These are phyloP conservation scores for Rallus limicola DNA, from an alignment of 2,113 vertebrate genomes.

Conservation along the genomic window DNA sequence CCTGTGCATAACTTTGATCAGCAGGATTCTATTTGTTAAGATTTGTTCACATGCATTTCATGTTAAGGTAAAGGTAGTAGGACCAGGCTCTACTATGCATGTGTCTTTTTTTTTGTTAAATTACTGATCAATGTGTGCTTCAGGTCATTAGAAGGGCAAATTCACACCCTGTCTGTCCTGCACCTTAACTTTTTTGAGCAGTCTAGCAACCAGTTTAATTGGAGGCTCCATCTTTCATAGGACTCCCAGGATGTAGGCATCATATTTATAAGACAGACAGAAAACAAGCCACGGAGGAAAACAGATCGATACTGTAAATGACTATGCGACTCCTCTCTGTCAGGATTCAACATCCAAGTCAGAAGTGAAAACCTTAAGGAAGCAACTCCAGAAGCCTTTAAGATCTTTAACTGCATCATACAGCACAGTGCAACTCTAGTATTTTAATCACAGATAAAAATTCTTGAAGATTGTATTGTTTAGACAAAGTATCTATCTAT, in stretches of 20 bases:
- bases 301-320: background rate
- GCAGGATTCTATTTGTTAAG: background rate
- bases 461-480: background rate
- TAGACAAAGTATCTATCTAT: background rate
- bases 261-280: background rate
- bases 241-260: background rate
- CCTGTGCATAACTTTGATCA: background rate
- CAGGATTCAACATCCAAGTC: conserved; percentile 23
- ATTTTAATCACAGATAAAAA: conserved; percentile 14
- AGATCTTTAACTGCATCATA: conserved; percentile 41
- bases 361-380: conserved; percentile 17
- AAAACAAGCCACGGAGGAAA: background rate
- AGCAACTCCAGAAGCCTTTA: conserved; percentile 44
- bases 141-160: background rate
- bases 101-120: background rate
- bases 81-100: background rate
- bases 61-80: background rate
- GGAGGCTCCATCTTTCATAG: background rate
- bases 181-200: background rate
- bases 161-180: background rate
- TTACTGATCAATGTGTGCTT: background rate
- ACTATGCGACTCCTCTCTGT: background rate
- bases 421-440: conserved; percentile 2
- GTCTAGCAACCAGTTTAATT: background rate
- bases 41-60: background rate